Percentiles rank a stretch among this genome's conserved stretches.
phyloP scores from a whole-genome alignment of 1,140 invertebrate genomes.

The Ptiloglossa arizonensis region DNA sequence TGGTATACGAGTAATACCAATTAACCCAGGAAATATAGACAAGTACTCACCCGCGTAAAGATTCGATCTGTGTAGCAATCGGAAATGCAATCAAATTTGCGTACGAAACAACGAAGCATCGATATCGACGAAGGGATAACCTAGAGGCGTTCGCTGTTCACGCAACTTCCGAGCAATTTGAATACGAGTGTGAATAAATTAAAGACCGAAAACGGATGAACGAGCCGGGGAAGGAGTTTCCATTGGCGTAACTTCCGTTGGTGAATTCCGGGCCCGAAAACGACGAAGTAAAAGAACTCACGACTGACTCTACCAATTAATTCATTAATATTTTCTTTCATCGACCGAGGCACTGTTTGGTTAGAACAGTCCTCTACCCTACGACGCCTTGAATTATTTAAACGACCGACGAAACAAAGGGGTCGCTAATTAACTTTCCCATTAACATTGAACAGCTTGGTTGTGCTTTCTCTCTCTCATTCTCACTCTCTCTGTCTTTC shows the following conservation, averaged over 20 bases:
- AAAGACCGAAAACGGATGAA: neutral
- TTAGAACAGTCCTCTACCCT: neutral
- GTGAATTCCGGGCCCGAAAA: no score
- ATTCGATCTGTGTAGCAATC: no score
- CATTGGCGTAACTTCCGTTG: neutral
- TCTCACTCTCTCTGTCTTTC: no score
- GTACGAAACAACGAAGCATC: no score
- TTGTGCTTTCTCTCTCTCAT: no score
- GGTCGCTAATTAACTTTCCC: slow-evolving; percentile 24
- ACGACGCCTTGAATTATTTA: slow-evolving; percentile 13
- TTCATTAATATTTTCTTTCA: neutral
- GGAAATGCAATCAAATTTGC: no score
- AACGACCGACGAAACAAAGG: neutral
- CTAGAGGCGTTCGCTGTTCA: neutral
- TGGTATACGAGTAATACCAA: no score
- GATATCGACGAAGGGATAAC: no score
- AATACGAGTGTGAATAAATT: neutral
- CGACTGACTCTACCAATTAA: neutral
- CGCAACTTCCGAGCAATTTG: neutral
- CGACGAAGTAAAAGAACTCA: neutral
- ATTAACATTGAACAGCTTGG: neutral
- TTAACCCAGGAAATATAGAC: no score
- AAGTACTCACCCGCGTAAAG: no score
- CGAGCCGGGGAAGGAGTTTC: neutral
- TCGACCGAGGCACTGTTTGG: neutral